Conservation (phyloP, 1,140 invertebrate species). For the Solen grandis region DNA sequence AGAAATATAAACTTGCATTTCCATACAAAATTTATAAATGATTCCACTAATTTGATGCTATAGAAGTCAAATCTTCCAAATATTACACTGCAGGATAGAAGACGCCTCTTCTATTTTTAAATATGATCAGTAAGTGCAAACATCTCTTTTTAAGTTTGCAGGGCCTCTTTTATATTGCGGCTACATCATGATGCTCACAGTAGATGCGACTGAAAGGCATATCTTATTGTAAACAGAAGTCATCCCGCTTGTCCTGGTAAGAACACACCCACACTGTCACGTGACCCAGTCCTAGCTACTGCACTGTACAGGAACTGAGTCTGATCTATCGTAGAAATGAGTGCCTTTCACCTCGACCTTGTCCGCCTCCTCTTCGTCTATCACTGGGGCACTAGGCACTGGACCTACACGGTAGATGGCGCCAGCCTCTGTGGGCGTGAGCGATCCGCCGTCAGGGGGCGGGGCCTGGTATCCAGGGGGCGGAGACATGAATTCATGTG, state of each 20-base stretch:
- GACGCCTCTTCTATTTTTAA: too few relatives aligned
- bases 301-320: slow-evolving; percentile 32
- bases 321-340: slow-evolving; percentile 49
- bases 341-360: slow-evolving; percentile 43
- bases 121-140: too few relatives aligned
- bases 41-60: too few relatives aligned
- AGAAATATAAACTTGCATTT: too few relatives aligned
- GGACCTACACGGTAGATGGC: slow-evolving; percentile 50
- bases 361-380: slow-evolving; percentile 36
- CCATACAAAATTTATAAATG: too few relatives aligned
- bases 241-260: too few relatives aligned
- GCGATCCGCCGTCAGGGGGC: neutral
- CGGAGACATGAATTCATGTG: neutral
- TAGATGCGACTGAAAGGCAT: neutral
- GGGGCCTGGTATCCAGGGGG: neutral
- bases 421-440: slow-evolving; percentile 25
- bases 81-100: too few relatives aligned
- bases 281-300: slow-evolving; percentile 37
- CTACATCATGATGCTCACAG: neutral
- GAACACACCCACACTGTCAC: neutral
- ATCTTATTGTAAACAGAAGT: neutral
- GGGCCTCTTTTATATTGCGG: neutral
- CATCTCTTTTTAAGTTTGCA: too few relatives aligned
- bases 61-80: too few relatives aligned
- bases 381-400: slow-evolving; percentile 62